Conservation (phyloP, 1,140 invertebrate species). For the Saccostrea echinata region DNA sequence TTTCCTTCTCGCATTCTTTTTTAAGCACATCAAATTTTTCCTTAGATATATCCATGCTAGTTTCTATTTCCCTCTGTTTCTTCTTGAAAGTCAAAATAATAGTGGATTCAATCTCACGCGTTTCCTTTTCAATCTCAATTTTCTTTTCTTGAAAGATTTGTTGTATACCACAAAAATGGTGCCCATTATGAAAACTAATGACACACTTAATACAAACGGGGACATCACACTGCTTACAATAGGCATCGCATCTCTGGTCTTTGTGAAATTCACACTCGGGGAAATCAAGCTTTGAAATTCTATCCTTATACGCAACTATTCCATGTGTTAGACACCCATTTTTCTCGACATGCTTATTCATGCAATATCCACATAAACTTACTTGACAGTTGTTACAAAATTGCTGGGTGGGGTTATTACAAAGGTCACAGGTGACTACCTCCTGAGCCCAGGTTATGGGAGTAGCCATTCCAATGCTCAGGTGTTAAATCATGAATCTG, state of each 20-base stretch:
- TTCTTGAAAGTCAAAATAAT: neutral
- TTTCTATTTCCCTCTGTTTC: neutral
- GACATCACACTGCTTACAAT: neutral
- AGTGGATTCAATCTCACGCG: neutral
- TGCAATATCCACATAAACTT: neutral
- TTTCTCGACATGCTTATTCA: neutral
- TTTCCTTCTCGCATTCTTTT: neutral
- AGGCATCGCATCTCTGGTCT: neutral
- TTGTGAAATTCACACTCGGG: neutral
- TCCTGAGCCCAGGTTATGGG: neutral
- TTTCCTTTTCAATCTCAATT: neutral
- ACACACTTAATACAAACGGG: neutral
- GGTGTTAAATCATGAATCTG: no score
- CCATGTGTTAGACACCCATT: neutral
- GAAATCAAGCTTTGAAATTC: neutral
- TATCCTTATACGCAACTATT: neutral
- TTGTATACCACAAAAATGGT: neutral
- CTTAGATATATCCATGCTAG: neutral
- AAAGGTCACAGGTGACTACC: neutral
- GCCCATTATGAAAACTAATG: neutral
- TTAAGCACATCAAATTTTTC: neutral
- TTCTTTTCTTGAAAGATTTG: neutral
- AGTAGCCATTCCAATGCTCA: neutral
- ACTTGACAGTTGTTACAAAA: neutral
- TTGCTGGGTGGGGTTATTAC: neutral